Evolutionary conservation across 1,140 invertebrate genomes (phyloP).

Genomic region (Brachionus koreanus): DNA sequence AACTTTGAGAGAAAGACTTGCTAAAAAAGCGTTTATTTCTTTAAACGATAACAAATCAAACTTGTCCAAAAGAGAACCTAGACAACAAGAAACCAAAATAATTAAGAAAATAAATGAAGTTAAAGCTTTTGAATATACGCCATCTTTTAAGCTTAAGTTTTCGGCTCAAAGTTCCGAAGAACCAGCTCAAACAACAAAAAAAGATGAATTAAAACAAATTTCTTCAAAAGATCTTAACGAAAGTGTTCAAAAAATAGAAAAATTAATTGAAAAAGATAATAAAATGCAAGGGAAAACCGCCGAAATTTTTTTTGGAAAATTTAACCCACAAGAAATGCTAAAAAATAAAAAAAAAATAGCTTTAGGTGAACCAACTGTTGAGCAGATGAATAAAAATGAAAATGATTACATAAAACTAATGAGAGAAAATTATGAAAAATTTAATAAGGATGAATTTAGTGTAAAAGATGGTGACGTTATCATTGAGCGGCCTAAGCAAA

Average conservation of each 20-base stretch:
- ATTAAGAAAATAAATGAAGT: not conserved
- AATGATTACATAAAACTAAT: not conserved
- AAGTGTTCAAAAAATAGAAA: not conserved
- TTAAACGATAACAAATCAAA: not conserved
- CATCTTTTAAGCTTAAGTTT: not conserved
- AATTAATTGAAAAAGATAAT: not conserved
- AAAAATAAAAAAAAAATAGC: not conserved
- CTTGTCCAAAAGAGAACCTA: not conserved
- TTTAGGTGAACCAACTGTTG: not conserved
- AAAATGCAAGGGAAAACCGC: not conserved
- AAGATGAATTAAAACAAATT: not conserved
- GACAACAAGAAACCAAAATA: not conserved
- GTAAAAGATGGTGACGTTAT: not conserved
- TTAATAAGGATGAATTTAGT: not conserved
- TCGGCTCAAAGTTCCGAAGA: not conserved
- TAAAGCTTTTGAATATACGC: not conserved
- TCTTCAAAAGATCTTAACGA: not conserved
- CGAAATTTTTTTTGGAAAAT: not conserved
- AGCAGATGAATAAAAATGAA: not conserved
- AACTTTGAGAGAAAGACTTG: not conserved
- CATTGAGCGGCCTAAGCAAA: not conserved
- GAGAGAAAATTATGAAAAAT: not conserved
- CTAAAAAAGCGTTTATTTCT: not conserved
- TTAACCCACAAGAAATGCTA: not conserved
- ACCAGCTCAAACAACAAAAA: not conserved